Base-by-base conservation (phyloP, 2,888 invertebrate species). In the Acrocyrtus sp. region DNA sequence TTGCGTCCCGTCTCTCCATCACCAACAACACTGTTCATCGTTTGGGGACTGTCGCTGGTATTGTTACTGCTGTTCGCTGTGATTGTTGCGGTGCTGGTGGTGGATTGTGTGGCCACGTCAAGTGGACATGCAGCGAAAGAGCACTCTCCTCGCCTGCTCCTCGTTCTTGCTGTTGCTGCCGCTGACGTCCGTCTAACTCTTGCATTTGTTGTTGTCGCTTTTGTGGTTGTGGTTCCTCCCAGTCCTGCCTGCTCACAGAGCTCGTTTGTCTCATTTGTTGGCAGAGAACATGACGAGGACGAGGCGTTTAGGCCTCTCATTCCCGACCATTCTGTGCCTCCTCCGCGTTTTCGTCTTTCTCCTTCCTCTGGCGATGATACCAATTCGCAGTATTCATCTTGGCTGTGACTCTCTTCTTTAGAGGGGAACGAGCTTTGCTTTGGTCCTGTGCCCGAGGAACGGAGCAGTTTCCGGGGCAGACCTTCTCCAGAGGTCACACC, bases 191-290 rank as follows among this genome's bases (percentile, higher is more conserved):
- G 50, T 27, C 26, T 63, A 41, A 41, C 63, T 51, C 53, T 41
- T 62, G 62, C 50, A 51, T 63, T 41, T 41, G 41, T 51, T 43
- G 62, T 65, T 65, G 65, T 65, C 53, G 48, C 24, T 60, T 60
- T 60, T 27, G 63, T 41, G 27, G 43, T 61, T 51, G 57, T 60
- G 51, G 72, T 51, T 45, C 65, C 72, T 65, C 66, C 66, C 63
- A 58, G 63, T 57, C 63, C 63, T 63, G 69, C 69, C 70, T 58
- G 70, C 58, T 63, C 48, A 24, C 41, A 34, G 26, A 34, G 60
- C 50, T 58, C 60, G 34, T 66, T 66, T 22, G 58, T 65, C 60
- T 65, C 66, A 72, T 72, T 72, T 65, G 72, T 58, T 65, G 72
- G 27, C 22, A 48, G 22, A 29, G 47, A 54, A 47, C 54, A 65